phyloP scores from a whole-genome alignment of 2,888 invertebrate genomes.

The Lasioglossum leucozonium region DNA sequence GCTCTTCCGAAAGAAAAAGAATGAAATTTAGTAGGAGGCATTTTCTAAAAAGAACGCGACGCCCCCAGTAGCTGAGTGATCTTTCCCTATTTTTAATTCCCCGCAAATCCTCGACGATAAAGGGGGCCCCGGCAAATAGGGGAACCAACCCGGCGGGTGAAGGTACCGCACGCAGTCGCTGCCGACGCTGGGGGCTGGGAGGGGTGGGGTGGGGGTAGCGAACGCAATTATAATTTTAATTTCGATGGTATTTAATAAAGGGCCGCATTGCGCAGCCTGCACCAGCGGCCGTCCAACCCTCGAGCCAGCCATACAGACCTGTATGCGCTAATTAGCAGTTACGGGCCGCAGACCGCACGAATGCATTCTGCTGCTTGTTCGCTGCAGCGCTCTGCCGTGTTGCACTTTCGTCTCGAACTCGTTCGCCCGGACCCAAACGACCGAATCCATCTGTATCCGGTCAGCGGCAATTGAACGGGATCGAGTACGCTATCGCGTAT shows the following conservation, averaged over 20 bases:
- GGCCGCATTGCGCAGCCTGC: constrained; percentile 77
- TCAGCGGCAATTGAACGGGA: background rate
- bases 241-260: constrained; percentile 85
- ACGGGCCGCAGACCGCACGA: constrained; percentile 70
- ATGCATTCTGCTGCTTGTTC: constrained; percentile 71
- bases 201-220: constrained; percentile 75
- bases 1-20: background rate
- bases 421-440: constrained; percentile 28
- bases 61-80: background rate
- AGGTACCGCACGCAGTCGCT: constrained; percentile 68
- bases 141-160: constrained; percentile 60
- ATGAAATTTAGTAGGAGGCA: background rate
- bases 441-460: constrained; percentile 14
- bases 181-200: constrained; percentile 61
- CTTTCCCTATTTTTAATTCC: constrained; percentile 59
- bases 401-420: constrained; percentile 66
- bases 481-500: background rate
- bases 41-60: background rate
- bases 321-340: constrained; percentile 83
- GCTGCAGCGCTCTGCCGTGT: constrained; percentile 55
- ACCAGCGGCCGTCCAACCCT: constrained; percentile 68
- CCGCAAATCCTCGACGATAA: constrained; percentile 52
- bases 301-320: constrained; percentile 69
- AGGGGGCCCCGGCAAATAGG: constrained; percentile 40
- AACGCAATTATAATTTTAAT: constrained; percentile 85